A percentile compares a stretch with the other conserved stretches of the same genome.
Evolutionary conservation across 2,888 invertebrate genomes (phyloP).

Genomic region (Cerceris rybyensis): DNA sequence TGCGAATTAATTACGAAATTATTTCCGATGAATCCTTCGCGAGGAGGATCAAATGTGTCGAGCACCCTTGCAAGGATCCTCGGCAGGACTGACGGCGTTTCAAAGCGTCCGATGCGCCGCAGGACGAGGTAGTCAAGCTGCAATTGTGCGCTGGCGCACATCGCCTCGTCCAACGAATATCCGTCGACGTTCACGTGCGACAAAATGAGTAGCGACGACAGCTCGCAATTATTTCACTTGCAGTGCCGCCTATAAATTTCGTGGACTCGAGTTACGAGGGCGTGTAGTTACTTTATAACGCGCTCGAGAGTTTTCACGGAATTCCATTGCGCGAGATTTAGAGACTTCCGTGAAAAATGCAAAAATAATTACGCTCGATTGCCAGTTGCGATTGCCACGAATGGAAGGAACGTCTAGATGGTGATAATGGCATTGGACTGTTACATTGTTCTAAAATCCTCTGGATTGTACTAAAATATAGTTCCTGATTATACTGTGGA

Average conservation of each 20-base stretch:
- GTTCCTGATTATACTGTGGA: no score
- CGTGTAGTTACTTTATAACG: slow-evolving; percentile 11
- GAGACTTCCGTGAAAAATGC: neutral
- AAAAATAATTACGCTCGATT: no score
- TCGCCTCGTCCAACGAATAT: slow-evolving; percentile 39
- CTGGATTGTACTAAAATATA: no score
- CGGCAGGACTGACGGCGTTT: slow-evolving; percentile 75
- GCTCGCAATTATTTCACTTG: slow-evolving; percentile 46
- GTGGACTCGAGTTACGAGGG: slow-evolving; percentile 9
- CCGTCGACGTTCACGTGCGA: slow-evolving; percentile 20
- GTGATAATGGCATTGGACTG: no score
- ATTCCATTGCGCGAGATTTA: slow-evolving; percentile 7
- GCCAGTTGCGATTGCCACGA: no score
- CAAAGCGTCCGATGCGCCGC: slow-evolving; percentile 70
- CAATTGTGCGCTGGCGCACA: slow-evolving; percentile 73
- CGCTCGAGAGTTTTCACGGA: slow-evolving; percentile 10
- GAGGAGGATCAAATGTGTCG: slow-evolving; percentile 48
- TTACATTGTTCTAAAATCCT: no score
- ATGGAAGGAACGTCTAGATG: no score
- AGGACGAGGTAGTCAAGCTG: slow-evolving; percentile 67
- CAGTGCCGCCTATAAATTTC: slow-evolving; percentile 40
- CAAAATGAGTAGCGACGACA: slow-evolving; percentile 39
- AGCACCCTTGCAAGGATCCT: slow-evolving; percentile 74
- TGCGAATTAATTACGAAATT: slow-evolving; percentile 27
- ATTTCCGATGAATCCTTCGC: slow-evolving; percentile 26